Evolutionary conservation across 2,888 invertebrate genomes (phyloP), one percentile per base, ranked within the genome.

Genomic region (Arctia plantaginis): DNA sequence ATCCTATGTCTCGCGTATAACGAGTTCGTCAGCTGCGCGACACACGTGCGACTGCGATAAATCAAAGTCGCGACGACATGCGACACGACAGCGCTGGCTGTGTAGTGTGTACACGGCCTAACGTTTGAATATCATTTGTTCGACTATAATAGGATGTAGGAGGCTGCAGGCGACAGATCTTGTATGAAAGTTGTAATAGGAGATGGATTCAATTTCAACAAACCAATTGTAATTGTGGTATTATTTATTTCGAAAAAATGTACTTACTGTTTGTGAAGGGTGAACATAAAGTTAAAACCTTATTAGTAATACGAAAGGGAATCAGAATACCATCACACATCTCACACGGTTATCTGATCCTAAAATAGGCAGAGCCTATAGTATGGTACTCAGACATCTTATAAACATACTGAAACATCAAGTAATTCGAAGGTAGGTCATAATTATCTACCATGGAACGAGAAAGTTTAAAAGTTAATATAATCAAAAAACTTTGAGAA

Each of bases 1-100:
- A 44, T 47, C 30, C 67, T 47, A 33, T 12, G 67, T 23, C 23
- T 47, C 7, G 51, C 51, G 23, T 67, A 30, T 47, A 67, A 67
- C 47, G 47, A 47, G 30, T 47, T 67, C 47, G 67, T 47, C 47
- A 47, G 47, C 44, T 47, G 67, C 18, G 30, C 33, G 30, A 13
- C 47, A 71, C 71, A 65, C 71, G 65, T 65, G 65, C 71, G 47
- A 66, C 71, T 62, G 51, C 71, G 4, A 71, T 71, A 51, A 33
- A 71, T 71, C 65, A 51, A 64, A 64, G 65, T 65, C 71, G 47
- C 59, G 59, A 47, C 44, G 66, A 64, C 62, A 44, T 41, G 18
- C 70, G 44, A 70, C 64, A 64, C 59, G 23, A 69, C 51, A 20
- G 10, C 27, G 55, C 39, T 6, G 20, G n/a, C 35, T 59, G 27